Base-by-base conservation (phyloP, 2,113 vertebrate species). In the Stercorarius parasiticus region DNA sequence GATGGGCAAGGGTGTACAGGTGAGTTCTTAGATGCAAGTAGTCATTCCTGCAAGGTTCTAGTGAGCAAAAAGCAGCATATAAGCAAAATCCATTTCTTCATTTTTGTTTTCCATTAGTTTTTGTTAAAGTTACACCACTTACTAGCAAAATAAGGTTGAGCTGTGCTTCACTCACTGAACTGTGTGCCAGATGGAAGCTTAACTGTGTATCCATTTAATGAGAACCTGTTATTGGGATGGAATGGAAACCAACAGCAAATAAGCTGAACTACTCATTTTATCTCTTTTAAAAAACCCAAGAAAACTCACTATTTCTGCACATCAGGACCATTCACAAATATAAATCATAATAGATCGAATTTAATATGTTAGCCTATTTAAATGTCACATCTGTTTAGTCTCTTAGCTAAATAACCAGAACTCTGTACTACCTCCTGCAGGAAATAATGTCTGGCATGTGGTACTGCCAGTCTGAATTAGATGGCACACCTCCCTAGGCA, bases 1-100 rank as follows among this genome's bases (percentile, higher is more conserved):
- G 98, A 99, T 43, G 98, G 98, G 52, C 98, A 97, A 11, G 98
- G 98, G 67, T 99, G 99, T 97, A 98, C 98, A n/a, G 99, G 99
- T 99, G 97, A 98, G 99, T 97, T 86, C 49, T 58, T 25, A 49
- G 40, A 38, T 29, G 58, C 88, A 65, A 32, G 69, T 4, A 55
- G 55, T 29, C 25, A 26, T 36, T 85, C 59, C 88, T 91, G 32
- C 49, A 11, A 69, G 26, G 52, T 34, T 52, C 12, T 42, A 13
- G 18, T 5, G 32, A 85, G 82, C 59, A 69, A 74, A 80, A 88
- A 18, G 55, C 17, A 5, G 13, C 82, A 17, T 36, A 45, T 47
- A 40, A 65, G 19, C 43, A 42, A 71, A 89, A 53, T 1, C 4
- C 34, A 13, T 58, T 58, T 67, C 49, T 56, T 71, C 72, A 0